Evolutionary conservation across 2,797 vertebrate genomes (phyloP).

Genomic region (Sphenopsis melanotis): DNA sequence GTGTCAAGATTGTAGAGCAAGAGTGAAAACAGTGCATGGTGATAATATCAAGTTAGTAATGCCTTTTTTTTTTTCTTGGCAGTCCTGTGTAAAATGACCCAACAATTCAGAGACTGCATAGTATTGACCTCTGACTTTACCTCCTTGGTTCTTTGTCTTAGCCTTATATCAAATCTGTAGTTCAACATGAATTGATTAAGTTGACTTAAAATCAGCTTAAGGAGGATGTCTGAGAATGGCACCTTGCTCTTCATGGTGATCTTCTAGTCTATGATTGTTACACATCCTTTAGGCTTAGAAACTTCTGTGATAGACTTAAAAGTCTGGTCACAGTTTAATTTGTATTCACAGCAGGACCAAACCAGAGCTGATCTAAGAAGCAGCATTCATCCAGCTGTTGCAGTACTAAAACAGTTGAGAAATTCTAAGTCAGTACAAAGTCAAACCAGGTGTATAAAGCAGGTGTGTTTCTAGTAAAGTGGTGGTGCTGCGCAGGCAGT

Average conservation of each 20-base stretch:
- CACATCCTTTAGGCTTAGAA: not conserved
- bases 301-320: not conserved
- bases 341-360: not conserved
- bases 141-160: not conserved
- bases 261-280: not conserved
- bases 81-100: not conserved
- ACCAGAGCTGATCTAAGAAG: not conserved
- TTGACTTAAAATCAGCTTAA: not conserved
- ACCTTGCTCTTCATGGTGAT: not conserved
- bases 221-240: not conserved
- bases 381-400: not conserved
- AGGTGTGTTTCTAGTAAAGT: not conserved
- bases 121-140: not conserved
- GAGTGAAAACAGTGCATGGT: not conserved
- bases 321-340: not conserved
- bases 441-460: not conserved
- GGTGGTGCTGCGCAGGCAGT: rapidly evolving
- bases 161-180: not conserved
- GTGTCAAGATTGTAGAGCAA: not conserved
- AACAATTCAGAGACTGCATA: rapidly evolving
- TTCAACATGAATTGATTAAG: not conserved
- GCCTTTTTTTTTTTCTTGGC: not conserved
- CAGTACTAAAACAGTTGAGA: not conserved
- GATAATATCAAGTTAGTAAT: not conserved
- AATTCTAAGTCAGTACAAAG: not conserved